Evolutionary conservation across 2,797 vertebrate genomes (phyloP).

Genomic region (Thamnophis elegans): DNA sequence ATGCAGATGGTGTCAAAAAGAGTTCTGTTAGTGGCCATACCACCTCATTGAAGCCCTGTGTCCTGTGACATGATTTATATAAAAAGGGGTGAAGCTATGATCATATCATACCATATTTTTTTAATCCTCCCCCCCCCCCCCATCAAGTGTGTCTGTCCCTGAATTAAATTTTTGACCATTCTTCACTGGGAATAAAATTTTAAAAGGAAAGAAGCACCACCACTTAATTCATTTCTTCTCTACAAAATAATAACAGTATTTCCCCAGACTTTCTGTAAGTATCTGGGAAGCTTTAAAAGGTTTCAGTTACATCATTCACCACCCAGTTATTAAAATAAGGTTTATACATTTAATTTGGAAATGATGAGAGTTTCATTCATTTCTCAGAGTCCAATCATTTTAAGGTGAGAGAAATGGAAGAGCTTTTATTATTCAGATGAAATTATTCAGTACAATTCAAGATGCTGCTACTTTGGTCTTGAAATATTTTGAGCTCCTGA

Average conservation of each 20-base stretch:
- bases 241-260: constrained; percentile 36
- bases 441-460: background rate
- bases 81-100: background rate
- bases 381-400: constrained; percentile 54
- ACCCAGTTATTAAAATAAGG: constrained; percentile 50
- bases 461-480: constrained; percentile 14
- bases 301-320: constrained; percentile 66
- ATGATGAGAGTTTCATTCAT: constrained; percentile 65
- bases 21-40: background rate
- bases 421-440: background rate
- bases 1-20: background rate
- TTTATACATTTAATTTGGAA: constrained; percentile 71
- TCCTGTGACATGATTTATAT: background rate
- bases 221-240: constrained; percentile 38
- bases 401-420: constrained; percentile 23
- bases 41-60: background rate
- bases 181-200: constrained; percentile 1
- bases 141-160: background rate
- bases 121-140: too few species aligned
- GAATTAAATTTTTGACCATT: background rate
- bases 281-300: constrained; percentile 62
- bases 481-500: background rate
- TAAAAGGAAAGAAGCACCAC: background rate
- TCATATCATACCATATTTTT: background rate
- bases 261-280: constrained; percentile 37